Conservation (phyloP, 2,797 vertebrate species). For the Argentina silus region DNA sequence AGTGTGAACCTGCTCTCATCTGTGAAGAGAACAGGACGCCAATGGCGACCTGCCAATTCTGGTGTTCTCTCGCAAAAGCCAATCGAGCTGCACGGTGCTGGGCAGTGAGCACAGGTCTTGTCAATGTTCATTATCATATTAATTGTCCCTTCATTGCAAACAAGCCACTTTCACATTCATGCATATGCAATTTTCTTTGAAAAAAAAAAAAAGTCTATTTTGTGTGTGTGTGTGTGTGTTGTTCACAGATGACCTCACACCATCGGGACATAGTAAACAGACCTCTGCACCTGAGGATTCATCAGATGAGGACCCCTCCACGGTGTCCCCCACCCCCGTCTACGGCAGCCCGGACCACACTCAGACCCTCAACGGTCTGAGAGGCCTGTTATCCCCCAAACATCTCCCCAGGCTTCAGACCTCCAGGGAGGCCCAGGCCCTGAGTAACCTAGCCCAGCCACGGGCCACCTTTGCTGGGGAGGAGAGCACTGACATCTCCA, state of each 20-base stretch:
- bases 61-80: too few species aligned
- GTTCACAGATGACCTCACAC: slow-evolving; percentile 50
- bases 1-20: too few species aligned
- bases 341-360: slow-evolving; percentile 69
- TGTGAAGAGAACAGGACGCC: too few species aligned
- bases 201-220: too few species aligned
- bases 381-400: slow-evolving; percentile 55
- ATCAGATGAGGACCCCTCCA: slow-evolving; percentile 68
- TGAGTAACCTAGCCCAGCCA: slow-evolving; percentile 38
- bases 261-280: slow-evolving; percentile 46
- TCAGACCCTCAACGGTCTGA: slow-evolving; percentile 45
- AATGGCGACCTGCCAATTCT: too few species aligned
- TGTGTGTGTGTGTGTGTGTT: slow-evolving; percentile 19
- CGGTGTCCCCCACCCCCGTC: slow-evolving; percentile 67
- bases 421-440: slow-evolving; percentile 45
- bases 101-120: too few species aligned
- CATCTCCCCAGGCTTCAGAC: slow-evolving; percentile 50
- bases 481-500: slow-evolving; percentile 53
- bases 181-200: too few species aligned
- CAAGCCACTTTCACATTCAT: not conserved
- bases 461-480: slow-evolving; percentile 51
- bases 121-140: too few species aligned
- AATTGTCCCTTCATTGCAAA: too few species aligned
- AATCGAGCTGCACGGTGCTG: too few species aligned
- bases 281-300: slow-evolving; percentile 57